Percentiles rank a stretch among this genome's conserved stretches.
These are phyloP conservation scores for Caenorhabditis virilis DNA, from an alignment of 2,888 invertebrate species.

Conservation along the genomic window DNA sequence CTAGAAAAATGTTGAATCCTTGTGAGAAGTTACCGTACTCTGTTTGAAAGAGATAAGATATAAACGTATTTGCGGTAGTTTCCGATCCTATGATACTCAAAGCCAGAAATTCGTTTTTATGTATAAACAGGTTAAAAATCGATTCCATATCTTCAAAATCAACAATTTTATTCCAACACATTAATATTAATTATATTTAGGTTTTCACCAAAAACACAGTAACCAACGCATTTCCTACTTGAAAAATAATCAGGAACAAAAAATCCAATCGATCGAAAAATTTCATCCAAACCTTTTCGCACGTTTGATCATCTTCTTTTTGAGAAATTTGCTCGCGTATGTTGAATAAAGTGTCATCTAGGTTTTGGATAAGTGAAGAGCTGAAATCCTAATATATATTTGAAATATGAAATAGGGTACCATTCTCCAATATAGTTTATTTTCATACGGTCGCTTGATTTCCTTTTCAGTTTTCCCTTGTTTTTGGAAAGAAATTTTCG, in stretches of 20 bases:
- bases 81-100: too few relatives aligned
- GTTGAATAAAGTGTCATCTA: conserved; percentile 18
- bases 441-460: conserved; percentile 3
- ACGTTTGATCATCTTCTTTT: conserved; percentile 35
- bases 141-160: too few relatives aligned
- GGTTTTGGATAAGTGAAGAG: conserved; percentile 15
- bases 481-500: conserved; percentile 21
- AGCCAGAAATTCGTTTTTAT: too few relatives aligned
- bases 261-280: conserved; percentile 52
- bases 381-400: too few relatives aligned
- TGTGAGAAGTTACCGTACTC: too few relatives aligned
- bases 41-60: too few relatives aligned
- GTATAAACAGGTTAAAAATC: too few relatives aligned
- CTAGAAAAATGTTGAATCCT: too few relatives aligned
- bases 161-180: too few relatives aligned
- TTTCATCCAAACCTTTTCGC: conserved; percentile 44
- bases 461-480: conserved; percentile 19
- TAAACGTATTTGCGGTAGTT: too few relatives aligned
- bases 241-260: conserved; percentile 43
- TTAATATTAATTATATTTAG: too few relatives aligned
- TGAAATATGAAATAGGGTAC: conserved; percentile 1
- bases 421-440: conserved; percentile 24
- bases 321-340: conserved; percentile 34
- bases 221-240: conserved; percentile 35
- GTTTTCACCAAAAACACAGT: conserved; percentile 24